Conservation (phyloP, 2,888 invertebrate genomes). For the Leuctra nigra region DNA sequence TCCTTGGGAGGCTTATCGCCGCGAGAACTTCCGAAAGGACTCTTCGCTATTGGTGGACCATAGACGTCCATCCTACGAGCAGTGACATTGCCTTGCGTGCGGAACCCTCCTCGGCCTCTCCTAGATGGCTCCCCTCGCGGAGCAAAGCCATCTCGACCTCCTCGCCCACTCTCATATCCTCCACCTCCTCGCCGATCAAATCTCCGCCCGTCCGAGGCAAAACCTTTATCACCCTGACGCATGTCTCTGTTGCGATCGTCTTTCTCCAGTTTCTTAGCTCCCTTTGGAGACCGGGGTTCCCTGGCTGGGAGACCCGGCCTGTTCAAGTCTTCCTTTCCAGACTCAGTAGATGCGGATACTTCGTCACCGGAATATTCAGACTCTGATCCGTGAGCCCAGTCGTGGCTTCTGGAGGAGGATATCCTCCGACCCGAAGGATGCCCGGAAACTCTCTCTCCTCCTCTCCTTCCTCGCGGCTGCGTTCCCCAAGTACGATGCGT, state of each 20-base stretch:
- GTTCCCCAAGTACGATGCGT: constrained; percentile 40
- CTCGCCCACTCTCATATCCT: constrained; percentile 41
- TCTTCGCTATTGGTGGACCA: constrained; percentile 73
- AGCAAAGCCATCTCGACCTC: constrained; percentile 65
- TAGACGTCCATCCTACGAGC: constrained; percentile 63
- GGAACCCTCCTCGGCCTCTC: constrained; percentile 63
- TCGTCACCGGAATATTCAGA: constrained; percentile 68
- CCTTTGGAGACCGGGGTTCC: constrained; percentile 24
- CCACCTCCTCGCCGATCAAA: constrained; percentile 5
- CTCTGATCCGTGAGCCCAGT: constrained; percentile 54
- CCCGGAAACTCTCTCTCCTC: constrained; percentile 33
- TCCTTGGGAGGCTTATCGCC: constrained; percentile 31
- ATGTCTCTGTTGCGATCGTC: constrained; percentile 52
- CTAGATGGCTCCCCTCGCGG: constrained; percentile 86
- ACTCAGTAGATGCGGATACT: constrained; percentile 49
- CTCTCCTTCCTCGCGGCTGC: constrained; percentile 36
- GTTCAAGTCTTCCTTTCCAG: constrained; percentile 49
- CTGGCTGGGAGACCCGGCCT: constrained; percentile 44
- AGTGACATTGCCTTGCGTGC: constrained; percentile 44
- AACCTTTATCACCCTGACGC: constrained; percentile 25
- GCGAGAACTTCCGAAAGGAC: constrained; percentile 53
- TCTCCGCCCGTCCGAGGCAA: constrained; percentile 10
- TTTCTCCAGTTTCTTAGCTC: constrained; percentile 40
- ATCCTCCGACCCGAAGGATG: constrained; percentile 36
- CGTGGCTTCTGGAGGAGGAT: constrained; percentile 41